Conservation (phyloP, 2,797 vertebrate species). For the Cossypha heuglini region DNA sequence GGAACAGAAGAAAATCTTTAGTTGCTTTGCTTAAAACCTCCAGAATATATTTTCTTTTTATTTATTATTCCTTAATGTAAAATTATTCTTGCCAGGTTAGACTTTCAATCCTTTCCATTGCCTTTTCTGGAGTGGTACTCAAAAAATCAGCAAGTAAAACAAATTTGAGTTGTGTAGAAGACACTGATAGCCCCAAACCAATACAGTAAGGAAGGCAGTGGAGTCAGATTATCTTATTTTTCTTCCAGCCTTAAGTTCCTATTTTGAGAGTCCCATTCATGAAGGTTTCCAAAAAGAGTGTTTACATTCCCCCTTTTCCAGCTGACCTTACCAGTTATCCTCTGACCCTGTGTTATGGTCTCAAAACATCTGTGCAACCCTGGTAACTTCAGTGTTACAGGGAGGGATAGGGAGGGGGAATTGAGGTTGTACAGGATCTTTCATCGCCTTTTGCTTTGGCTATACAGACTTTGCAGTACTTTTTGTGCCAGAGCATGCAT, state of each 20-base stretch:
- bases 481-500: neutral
- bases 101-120: neutral
- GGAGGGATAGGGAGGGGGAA: neutral
- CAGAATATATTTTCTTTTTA: neutral
- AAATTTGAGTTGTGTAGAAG: neutral
- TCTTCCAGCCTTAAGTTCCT: constrained; percentile 57
- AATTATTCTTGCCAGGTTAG: neutral
- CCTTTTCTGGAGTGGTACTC: neutral
- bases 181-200: neutral
- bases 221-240: constrained; percentile 64
- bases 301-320: constrained; percentile 71
- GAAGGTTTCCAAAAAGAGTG: constrained; percentile 53
- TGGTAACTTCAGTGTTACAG: constrained; percentile 20
- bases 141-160: neutral
- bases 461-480: constrained; percentile 38
- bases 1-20: neutral
- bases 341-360: constrained; percentile 67
- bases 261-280: constrained; percentile 72
- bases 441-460: constrained; percentile 28
- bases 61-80: neutral
- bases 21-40: neutral
- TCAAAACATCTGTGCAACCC: constrained; percentile 64
- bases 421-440: constrained; percentile 53
- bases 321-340: constrained; percentile 70
- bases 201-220: neutral